Evolutionary conservation across 2,113 vertebrate genomes (phyloP).

Genomic region (Tyrannus savana): DNA sequence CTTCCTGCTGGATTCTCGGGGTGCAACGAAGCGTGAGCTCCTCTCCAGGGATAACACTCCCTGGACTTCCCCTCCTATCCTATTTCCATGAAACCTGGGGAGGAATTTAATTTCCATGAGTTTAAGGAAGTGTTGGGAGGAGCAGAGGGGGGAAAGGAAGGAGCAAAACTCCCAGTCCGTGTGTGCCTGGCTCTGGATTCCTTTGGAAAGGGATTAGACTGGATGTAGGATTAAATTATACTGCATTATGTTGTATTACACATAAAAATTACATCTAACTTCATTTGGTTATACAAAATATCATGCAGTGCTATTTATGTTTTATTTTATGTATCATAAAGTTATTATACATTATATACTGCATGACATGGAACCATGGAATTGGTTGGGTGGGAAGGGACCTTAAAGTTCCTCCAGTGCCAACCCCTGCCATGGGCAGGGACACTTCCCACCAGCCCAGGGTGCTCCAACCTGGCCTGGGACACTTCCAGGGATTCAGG

Average conservation of each 20-base stretch:
- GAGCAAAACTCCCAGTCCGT: rapidly evolving
- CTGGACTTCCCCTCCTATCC: not conserved
- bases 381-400: no score
- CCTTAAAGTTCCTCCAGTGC: no score
- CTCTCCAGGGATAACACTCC: not conserved
- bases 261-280: not conserved
- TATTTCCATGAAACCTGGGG: not conserved
- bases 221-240: not conserved
- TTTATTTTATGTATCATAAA: no score
- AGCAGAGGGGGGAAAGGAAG: not conserved
- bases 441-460: no score
- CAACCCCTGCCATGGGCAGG: no score
- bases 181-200: not conserved
- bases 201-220: not conserved
- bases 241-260: not conserved
- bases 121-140: not conserved
- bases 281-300: no score
- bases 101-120: not conserved
- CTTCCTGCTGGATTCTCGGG: not conserved
- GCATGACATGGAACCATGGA: no score
- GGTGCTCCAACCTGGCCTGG: no score
- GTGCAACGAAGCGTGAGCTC: not conserved
- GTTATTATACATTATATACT: no score
- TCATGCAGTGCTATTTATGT: no score
- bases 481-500: not conserved